A percentile compares a stretch with the other conserved stretches of the same genome.
These are phyloP conservation scores for Formica selysi DNA, from an alignment of 1,140 invertebrate genomes.

Conservation along the genomic window DNA sequence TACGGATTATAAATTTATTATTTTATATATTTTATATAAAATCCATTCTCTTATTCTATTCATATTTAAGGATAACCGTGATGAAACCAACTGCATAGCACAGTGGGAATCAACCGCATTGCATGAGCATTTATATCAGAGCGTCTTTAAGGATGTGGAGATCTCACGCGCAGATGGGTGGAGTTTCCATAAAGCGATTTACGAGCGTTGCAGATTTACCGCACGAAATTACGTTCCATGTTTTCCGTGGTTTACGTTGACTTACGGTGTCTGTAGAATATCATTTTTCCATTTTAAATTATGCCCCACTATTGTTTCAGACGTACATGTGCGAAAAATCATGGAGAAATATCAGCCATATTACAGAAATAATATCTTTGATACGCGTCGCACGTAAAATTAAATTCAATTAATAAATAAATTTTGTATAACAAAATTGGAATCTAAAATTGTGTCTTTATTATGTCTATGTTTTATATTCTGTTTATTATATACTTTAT, in stretches of 20 bases:
- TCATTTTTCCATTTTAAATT: slow-evolving; percentile 75
- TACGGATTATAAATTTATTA: neutral
- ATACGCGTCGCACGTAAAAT: neutral
- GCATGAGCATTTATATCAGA: slow-evolving; percentile 40
- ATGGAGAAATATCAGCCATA: neutral
- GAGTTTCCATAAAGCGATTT: slow-evolving; percentile 73
- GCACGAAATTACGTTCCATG: slow-evolving; percentile 68
- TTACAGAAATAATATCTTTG: slow-evolving; percentile 7
- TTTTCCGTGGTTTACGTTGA: slow-evolving; percentile 68
- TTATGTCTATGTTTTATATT: neutral
- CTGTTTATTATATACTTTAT: too few relatives aligned
- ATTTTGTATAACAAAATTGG: neutral
- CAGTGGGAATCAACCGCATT: neutral
- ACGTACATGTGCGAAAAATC: neutral
- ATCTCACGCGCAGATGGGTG: slow-evolving; percentile 33
- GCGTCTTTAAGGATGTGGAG: slow-evolving; percentile 46
- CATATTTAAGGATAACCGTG: neutral
- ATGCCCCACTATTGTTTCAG: slow-evolving; percentile 37
- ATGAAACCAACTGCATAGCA: slow-evolving; percentile 5
- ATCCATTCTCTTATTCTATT: neutral
- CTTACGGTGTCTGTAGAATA: slow-evolving; percentile 71
- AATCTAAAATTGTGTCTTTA: neutral
- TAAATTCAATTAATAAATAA: neutral
- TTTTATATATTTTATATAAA: neutral
- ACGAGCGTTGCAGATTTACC: slow-evolving; percentile 76